These are phyloP conservation scores for Catharus fuscescens DNA, from an alignment of 2,113 vertebrate species.

Conservation along the genomic window DNA sequence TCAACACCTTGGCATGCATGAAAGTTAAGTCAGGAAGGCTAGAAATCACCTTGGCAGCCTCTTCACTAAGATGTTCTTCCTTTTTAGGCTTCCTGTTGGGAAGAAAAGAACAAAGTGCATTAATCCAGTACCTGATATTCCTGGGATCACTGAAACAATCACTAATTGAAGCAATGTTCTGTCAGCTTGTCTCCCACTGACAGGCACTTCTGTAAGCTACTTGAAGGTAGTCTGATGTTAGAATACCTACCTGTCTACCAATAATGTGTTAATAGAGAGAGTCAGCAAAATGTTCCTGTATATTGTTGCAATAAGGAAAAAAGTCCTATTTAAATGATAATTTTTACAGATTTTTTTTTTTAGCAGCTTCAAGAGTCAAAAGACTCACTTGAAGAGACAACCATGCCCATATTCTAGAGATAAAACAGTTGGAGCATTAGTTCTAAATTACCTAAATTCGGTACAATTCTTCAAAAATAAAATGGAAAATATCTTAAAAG, in stretches of 20 bases:
- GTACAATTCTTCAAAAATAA: not conserved
- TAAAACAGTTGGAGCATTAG: not conserved
- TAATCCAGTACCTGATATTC: constrained; percentile 5
- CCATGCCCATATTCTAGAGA: not conserved
- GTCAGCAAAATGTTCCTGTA: not conserved
- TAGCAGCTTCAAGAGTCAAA: not conserved
- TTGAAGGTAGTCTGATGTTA: not conserved
- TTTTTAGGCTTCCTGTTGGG: constrained; percentile 86
- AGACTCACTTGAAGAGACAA: not conserved
- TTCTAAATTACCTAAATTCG: not conserved
- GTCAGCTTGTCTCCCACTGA: constrained; percentile 11
- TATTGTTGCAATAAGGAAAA: not conserved
- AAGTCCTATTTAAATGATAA: not conserved
- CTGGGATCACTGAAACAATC: not conserved
- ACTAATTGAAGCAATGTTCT: not conserved
- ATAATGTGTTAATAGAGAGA: not conserved
- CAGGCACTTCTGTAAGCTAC: constrained; percentile 5
- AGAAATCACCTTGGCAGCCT: constrained; percentile 87
- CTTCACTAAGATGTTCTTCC: constrained; percentile 92
- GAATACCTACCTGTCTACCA: constrained; percentile 12
- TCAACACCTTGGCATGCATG: constrained; percentile 92
- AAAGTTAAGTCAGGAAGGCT: constrained; percentile 91
- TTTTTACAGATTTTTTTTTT: not conserved
- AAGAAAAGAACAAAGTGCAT: constrained; percentile 44
- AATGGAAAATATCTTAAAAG: not conserved